phyloP scores from a whole-genome alignment of 2,888 invertebrate genomes.

The Mythimna ferrago region DNA sequence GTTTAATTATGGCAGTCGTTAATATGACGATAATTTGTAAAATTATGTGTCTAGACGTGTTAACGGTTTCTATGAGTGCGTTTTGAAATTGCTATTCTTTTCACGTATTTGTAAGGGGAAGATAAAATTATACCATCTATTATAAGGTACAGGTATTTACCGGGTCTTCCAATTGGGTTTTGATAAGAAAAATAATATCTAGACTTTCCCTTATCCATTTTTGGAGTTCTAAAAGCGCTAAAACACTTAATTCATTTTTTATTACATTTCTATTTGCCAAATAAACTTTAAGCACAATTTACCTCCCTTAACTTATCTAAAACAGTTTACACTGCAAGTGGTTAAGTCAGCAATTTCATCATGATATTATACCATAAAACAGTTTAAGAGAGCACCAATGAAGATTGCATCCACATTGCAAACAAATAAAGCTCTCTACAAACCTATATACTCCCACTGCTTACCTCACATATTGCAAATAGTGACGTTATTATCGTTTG shows the following conservation, averaged over 20 bases:
- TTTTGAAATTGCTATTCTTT: constrained; percentile 34
- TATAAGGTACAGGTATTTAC: constrained; percentile 16
- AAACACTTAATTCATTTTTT: too few species aligned
- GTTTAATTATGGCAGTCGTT: constrained; percentile 75
- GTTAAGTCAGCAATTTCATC: constrained; percentile 12
- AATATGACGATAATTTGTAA: constrained; percentile 58
- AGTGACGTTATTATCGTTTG: constrained; percentile 69
- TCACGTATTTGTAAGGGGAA: constrained; percentile 24
- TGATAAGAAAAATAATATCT: neutral
- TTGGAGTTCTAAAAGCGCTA: neutral
- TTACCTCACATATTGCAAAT: constrained; percentile 55
- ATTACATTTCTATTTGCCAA: too few species aligned
- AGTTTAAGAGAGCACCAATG: constrained; percentile 23
- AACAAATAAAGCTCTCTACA: constrained; percentile 48
- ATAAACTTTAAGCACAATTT: neutral
- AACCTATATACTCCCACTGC: constrained; percentile 55
- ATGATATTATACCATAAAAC: constrained; percentile 5
- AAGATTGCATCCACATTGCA: constrained; percentile 49
- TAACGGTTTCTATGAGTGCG: constrained; percentile 49
- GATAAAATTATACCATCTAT: constrained; percentile 4
- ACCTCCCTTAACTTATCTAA: too few species aligned
- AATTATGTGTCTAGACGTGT: constrained; percentile 59
- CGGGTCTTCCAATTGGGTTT: neutral
- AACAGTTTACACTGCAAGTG: neutral
- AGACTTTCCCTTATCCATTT: neutral